These are phyloP conservation scores for Pinna nobilis DNA, from an alignment of 1,140 invertebrate species.

Conservation along the genomic window DNA sequence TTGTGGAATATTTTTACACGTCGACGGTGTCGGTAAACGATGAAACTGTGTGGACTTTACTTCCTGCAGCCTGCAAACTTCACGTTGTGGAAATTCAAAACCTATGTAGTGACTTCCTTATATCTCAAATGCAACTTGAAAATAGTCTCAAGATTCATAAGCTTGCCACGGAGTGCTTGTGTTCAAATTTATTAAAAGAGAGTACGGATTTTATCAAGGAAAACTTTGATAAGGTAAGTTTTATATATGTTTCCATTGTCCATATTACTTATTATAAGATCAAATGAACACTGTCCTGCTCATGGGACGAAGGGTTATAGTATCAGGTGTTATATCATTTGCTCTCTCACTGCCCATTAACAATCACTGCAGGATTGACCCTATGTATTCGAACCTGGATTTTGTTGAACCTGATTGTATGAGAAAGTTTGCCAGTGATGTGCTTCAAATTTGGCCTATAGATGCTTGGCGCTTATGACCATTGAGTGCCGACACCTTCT, in stretches of 20 bases:
- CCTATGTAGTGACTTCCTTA: slow-evolving; percentile 56
- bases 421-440: neutral
- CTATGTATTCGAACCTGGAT: neutral
- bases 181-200: slow-evolving; percentile 38
- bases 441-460: no score
- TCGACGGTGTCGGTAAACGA: slow-evolving; percentile 56
- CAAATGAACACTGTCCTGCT: no score
- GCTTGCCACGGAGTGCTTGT: slow-evolving; percentile 44
- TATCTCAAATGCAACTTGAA: slow-evolving; percentile 40
- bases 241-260: no score
- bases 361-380: neutral
- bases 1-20: slow-evolving; percentile 64
- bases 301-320: neutral
- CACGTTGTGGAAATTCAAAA: slow-evolving; percentile 54
- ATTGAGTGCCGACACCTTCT: no score
- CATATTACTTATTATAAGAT: neutral
- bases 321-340: neutral
- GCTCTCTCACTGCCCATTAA: neutral
- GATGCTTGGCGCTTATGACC: no score
- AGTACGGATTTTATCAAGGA: slow-evolving; percentile 48
- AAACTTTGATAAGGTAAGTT: slow-evolving; percentile 57
- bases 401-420: neutral
- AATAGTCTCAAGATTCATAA: slow-evolving; percentile 48
- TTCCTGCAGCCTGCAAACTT: slow-evolving; percentile 48
- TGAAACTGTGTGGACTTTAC: slow-evolving; percentile 53